Conservation (phyloP, 2,797 vertebrate genomes). For the Notamacropus eugenii region DNA sequence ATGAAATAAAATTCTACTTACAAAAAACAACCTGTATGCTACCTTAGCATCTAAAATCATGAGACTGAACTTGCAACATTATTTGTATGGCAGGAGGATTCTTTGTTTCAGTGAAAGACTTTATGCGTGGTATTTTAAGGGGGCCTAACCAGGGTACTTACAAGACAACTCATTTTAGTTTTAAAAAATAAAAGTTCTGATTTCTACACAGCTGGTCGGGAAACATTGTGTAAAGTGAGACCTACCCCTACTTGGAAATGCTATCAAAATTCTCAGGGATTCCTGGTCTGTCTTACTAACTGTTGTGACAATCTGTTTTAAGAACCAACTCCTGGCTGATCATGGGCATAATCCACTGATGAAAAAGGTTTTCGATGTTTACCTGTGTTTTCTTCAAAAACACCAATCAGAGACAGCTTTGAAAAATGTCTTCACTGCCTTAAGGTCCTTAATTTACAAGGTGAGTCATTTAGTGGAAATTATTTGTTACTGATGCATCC, state of each 20-base stretch:
- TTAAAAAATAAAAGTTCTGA: neutral
- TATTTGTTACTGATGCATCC: accelerated
- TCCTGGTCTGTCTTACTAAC: neutral
- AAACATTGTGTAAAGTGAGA: neutral
- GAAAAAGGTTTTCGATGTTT: conserved; percentile 99
- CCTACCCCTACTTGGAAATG: neutral
- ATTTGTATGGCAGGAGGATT: conserved; percentile 7
- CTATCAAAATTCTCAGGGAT: neutral
- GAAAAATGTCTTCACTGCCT: conserved; percentile 95
- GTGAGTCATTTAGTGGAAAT: conserved; percentile 81
- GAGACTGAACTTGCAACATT: neutral
- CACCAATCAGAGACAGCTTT: conserved; percentile 96
- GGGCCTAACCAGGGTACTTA: conserved; percentile 2
- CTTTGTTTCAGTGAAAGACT: conserved; percentile 1
- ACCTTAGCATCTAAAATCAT: neutral
- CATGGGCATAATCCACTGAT: conserved; percentile 97
- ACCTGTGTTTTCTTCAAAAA: conserved; percentile 97
- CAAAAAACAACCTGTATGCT: neutral
- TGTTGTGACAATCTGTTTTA: conserved; percentile 67
- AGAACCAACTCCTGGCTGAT: conserved; percentile 95
- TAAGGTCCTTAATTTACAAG: conserved; percentile 96
- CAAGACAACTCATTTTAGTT: neutral
- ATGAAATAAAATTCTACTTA: neutral
- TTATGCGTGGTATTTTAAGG: neutral
- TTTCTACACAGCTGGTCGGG: neutral